These are phyloP conservation scores for Ranitomeya imitator DNA, from an alignment of 2,113 vertebrate species.

Conservation along the genomic window DNA sequence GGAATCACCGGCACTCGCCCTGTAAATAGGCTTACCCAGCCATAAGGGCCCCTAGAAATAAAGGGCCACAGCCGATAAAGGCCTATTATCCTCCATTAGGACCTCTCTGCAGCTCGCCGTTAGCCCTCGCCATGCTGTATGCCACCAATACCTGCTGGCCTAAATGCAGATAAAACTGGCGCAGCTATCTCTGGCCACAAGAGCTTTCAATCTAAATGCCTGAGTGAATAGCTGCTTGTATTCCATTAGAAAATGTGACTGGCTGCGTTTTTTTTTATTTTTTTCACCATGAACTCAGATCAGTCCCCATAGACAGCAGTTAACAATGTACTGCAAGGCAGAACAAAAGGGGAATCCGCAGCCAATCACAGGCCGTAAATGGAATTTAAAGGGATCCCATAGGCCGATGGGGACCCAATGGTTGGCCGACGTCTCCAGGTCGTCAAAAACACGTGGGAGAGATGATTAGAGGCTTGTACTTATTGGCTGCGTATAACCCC, in stretches of 20 bases:
- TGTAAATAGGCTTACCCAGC: neutral
- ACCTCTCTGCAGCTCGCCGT: neutral
- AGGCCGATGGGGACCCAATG: conserved; percentile 25
- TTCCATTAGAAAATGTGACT: conserved; percentile 46
- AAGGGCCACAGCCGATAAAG: neutral
- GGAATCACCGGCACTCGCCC: neutral
- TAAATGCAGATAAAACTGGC: neutral
- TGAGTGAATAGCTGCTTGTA: conserved; percentile 19
- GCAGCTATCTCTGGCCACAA: conserved; percentile 21
- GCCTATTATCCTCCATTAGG: neutral
- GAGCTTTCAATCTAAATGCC: conserved; percentile 51
- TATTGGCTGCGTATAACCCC: conserved; percentile 52
- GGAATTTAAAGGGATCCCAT: conserved; percentile 19
- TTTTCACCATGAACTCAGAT: conserved; percentile 9
- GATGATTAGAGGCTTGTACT: conserved; percentile 56
- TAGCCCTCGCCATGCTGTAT: neutral
- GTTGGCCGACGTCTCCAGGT: neutral
- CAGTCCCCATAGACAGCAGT: conserved; percentile 46
- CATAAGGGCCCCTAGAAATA: neutral
- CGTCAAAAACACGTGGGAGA: conserved; percentile 57
- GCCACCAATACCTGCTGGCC: neutral
- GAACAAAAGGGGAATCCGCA: conserved; percentile 49
- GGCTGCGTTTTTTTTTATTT: conserved; percentile 30
- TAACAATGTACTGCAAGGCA: conserved; percentile 54
- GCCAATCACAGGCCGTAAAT: conserved; percentile 35